Percentiles rank a stretch among this genome's conserved stretches.
Evolutionary conservation across 2,888 invertebrate genomes (phyloP).

Genomic region (Leptinotarsa tumamoca): DNA sequence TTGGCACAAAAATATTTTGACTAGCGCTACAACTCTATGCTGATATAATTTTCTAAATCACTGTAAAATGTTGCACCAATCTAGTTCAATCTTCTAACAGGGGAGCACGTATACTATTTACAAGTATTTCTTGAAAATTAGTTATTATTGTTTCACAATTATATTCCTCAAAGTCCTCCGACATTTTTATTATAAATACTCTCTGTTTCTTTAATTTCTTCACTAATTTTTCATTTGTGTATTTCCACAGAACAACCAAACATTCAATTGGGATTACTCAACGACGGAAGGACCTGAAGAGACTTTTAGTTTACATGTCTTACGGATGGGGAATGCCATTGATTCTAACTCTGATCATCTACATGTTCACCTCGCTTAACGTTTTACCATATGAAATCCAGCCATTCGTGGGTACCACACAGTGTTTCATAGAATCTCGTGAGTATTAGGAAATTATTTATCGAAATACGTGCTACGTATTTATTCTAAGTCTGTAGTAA

Average conservation of each 20-base stretch:
- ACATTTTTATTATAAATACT: neutral
- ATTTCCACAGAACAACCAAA: conserved; percentile 49
- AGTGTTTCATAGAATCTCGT: conserved; percentile 76
- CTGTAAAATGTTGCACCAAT: too few relatives aligned
- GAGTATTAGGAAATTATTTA: conserved; percentile 34
- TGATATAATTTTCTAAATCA: too few relatives aligned
- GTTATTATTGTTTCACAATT: too few relatives aligned
- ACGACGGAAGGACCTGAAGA: conserved; percentile 68
- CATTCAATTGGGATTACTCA: conserved; percentile 63
- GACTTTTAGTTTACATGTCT: conserved; percentile 75
- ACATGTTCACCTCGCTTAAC: conserved; percentile 70
- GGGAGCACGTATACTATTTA: too few relatives aligned
- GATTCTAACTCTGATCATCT: conserved; percentile 70
- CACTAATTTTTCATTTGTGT: neutral
- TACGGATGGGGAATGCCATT: conserved; percentile 80
- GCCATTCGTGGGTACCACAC: conserved; percentile 71
- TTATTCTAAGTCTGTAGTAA: too few relatives aligned
- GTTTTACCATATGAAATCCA: conserved; percentile 67
- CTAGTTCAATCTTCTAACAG: too few relatives aligned
- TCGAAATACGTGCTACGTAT: too few relatives aligned
- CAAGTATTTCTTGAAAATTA: too few relatives aligned
- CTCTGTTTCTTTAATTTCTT: neutral
- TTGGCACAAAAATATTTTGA: too few relatives aligned
- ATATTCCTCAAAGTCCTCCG: too few relatives aligned
- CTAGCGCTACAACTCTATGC: too few relatives aligned